Percentiles rank a stretch among this genome's conserved stretches.
These are phyloP conservation scores for Leucophenga maculata DNA, from an alignment of 2,888 invertebrate genomes.

Conservation along the genomic window DNA sequence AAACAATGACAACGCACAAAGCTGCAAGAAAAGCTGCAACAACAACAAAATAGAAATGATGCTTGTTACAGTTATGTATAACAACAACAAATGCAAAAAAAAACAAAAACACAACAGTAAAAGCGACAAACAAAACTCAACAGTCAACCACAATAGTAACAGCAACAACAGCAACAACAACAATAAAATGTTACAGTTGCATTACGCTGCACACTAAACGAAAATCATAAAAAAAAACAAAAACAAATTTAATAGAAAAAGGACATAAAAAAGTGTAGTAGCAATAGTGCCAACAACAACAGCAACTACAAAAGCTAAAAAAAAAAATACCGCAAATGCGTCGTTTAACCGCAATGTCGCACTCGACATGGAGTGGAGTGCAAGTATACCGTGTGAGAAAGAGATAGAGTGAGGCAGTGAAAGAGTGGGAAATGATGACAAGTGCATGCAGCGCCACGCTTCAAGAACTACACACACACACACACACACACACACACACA, in stretches of 20 bases:
- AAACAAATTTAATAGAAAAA: background rate
- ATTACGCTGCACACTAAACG: too few relatives aligned
- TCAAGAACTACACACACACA: too few relatives aligned
- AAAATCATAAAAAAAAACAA: background rate
- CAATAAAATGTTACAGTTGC: background rate
- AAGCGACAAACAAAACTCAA: conserved; percentile 2
- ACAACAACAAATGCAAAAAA: background rate
- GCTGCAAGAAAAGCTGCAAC: conserved; percentile 13
- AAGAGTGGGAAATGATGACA: too few relatives aligned
- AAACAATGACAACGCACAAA: background rate
- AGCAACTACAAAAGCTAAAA: conserved; percentile 49
- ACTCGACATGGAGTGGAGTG: too few relatives aligned
- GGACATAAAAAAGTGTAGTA: background rate
- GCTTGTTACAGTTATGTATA: too few relatives aligned
- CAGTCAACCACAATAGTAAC: background rate
- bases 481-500: too few relatives aligned
- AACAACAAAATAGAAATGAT: conserved; percentile 40
- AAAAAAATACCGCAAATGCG: conserved; percentile 54
- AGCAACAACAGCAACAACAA: conserved; percentile 1
- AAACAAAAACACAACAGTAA: background rate
- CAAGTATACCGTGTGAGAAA: too few relatives aligned
- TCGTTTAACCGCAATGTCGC: too few relatives aligned
- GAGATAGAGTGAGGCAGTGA: too few relatives aligned
- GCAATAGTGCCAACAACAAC: conserved; percentile 17
- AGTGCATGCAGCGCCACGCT: too few relatives aligned